A percentile compares a stretch with the other conserved stretches of the same genome.
These are phyloP conservation scores for Rhinoraja longicauda DNA, from an alignment of 2,797 vertebrate genomes.

Conservation along the genomic window DNA sequence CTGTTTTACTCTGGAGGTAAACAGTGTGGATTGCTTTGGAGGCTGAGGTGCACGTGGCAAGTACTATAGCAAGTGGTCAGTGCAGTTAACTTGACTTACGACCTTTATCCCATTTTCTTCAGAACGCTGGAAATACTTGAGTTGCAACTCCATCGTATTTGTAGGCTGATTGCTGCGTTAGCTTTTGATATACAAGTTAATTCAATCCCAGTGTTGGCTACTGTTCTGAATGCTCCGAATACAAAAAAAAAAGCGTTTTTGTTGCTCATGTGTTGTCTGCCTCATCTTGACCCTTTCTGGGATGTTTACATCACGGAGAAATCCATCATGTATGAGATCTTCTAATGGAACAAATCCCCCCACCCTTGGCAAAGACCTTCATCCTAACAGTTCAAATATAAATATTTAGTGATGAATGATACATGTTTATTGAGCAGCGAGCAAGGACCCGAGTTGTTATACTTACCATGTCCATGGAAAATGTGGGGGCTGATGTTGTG, in stretches of 20 bases:
- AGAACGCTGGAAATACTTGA: background rate
- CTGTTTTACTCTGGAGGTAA: background rate
- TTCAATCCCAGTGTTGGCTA: conserved; percentile 3
- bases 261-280: conserved; percentile 72
- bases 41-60: background rate
- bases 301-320: conserved; percentile 73
- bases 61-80: background rate
- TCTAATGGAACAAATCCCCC: conserved; percentile 73
- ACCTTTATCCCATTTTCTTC: background rate
- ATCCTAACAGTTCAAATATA: conserved; percentile 73
- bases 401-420: conserved; percentile 79
- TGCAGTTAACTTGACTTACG: background rate
- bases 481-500: conserved; percentile 57
- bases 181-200: background rate
- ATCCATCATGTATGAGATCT: conserved; percentile 68
- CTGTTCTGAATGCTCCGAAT: conserved; percentile 24
- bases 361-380: conserved; percentile 72
- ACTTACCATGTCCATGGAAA: conserved; percentile 54
- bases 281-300: conserved; percentile 65
- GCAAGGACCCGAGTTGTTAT: conserved; percentile 63
- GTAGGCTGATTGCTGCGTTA: background rate
- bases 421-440: conserved; percentile 72
- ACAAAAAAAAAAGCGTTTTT: conserved; percentile 36
- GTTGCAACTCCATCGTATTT: background rate
- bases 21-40: background rate